phyloP scores from a whole-genome alignment of 2,888 invertebrate species.

The Eudasyphora cyanicolor region DNA sequence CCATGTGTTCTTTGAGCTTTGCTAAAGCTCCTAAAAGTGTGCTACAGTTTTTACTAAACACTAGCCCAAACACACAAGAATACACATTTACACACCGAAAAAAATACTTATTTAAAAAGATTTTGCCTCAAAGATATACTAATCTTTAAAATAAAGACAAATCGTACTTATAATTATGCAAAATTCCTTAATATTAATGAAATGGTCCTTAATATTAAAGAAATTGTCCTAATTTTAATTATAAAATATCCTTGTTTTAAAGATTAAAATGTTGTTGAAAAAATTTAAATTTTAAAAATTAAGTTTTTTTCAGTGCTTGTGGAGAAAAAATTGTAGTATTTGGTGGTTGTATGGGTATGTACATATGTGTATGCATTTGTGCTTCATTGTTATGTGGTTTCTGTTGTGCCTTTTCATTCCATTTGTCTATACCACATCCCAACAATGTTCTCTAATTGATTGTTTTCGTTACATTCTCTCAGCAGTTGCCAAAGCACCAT shows the following conservation, averaged over 20 bases:
- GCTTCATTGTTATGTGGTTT: constrained; percentile 40
- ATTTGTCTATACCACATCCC: constrained; percentile 27
- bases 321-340: neutral
- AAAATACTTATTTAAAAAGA: no score
- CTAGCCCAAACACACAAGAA: neutral
- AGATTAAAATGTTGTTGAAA: no score
- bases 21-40: constrained; percentile 25
- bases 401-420: constrained; percentile 1
- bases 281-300: no score
- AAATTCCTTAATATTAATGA: no score
- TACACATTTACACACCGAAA: neutral
- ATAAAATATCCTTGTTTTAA: no score
- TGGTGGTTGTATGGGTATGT: neutral
- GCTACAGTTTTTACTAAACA: constrained; percentile 30
- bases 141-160: no score
- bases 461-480: constrained; percentile 39
- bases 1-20: neutral
- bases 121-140: no score
- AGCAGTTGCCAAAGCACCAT: neutral
- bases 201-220: no score
- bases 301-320: no score
- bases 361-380: no score
- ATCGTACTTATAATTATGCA: no score
- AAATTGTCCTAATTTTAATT: no score
- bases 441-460: constrained; percentile 45